A percentile compares a stretch with the other conserved stretches of the same genome.
phyloP scores from a whole-genome alignment of 2,888 invertebrate species.

The Philopedon plagiatum region DNA sequence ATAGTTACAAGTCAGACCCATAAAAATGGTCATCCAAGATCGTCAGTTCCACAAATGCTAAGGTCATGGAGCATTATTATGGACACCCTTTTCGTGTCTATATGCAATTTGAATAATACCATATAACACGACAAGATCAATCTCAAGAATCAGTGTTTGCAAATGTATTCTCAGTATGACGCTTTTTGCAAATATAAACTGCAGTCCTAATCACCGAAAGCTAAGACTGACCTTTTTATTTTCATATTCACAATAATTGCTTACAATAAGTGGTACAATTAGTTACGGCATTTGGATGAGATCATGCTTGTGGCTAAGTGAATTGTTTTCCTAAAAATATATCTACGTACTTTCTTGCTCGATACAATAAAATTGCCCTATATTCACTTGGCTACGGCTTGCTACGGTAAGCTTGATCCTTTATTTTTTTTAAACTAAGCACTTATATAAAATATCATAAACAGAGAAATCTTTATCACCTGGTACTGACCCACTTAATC shows the following conservation, averaged over 20 bases:
- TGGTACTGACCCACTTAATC: no score
- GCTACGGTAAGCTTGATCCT: no score
- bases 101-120: constrained; percentile 37
- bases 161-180: constrained; percentile 32
- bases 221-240: constrained; percentile 37
- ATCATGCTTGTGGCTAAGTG: constrained; percentile 25
- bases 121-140: constrained; percentile 32
- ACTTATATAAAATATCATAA: no score
- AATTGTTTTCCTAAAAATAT: not conserved
- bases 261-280: constrained; percentile 18
- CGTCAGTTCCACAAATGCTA: constrained; percentile 41
- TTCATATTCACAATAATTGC: constrained; percentile 23
- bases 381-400: no score
- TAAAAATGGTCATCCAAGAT: constrained; percentile 15
- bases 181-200: constrained; percentile 21
- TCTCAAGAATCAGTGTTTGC: constrained; percentile 28
- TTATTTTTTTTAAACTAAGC: no score
- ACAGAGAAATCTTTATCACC: no score
- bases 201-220: constrained; percentile 31
- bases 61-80: constrained; percentile 45
- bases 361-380: not conserved
- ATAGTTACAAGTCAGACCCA: constrained; percentile 8
- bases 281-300: constrained; percentile 28
- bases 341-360: not conserved
- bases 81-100: constrained; percentile 48